A percentile compares a stretch with the other conserved stretches of the same genome.
These are phyloP conservation scores for Indicator maculatus DNA, from an alignment of 2,113 vertebrate species.

Conservation along the genomic window DNA sequence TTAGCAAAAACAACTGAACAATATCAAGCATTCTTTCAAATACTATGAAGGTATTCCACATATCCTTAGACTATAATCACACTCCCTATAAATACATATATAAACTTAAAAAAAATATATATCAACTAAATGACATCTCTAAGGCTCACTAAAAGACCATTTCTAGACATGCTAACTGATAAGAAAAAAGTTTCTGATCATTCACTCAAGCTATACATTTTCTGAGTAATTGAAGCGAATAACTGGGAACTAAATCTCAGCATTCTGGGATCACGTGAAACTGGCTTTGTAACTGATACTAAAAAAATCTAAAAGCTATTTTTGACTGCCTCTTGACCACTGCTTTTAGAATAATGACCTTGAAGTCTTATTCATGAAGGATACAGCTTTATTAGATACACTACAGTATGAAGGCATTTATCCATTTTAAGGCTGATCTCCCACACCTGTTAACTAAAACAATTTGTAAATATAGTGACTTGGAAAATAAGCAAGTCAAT, in stretches of 20 bases:
- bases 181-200: not conserved
- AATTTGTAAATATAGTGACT: not conserved
- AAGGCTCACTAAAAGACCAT: not conserved
- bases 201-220: not conserved
- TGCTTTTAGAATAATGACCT: not conserved
- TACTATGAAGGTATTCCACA: not conserved
- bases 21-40: not conserved
- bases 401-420: not conserved
- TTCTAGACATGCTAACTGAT: not conserved
- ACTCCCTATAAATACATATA: not conserved
- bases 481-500: not conserved
- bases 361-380: not conserved
- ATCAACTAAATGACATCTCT: not conserved
- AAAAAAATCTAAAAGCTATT: not conserved
- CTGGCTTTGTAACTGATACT: not conserved
- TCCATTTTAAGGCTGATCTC: not conserved
- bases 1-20: not conserved
- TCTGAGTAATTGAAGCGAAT: not conserved
- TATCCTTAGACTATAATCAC: not conserved
- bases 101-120: not conserved
- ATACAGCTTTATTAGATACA: not conserved
- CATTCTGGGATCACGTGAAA: not conserved
- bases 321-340: not conserved
- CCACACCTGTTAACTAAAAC: not conserved
- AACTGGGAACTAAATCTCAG: not conserved